These are phyloP conservation scores for Aphidoletes aphidimyza DNA, from an alignment of 2,888 invertebrate species.

Conservation along the genomic window DNA sequence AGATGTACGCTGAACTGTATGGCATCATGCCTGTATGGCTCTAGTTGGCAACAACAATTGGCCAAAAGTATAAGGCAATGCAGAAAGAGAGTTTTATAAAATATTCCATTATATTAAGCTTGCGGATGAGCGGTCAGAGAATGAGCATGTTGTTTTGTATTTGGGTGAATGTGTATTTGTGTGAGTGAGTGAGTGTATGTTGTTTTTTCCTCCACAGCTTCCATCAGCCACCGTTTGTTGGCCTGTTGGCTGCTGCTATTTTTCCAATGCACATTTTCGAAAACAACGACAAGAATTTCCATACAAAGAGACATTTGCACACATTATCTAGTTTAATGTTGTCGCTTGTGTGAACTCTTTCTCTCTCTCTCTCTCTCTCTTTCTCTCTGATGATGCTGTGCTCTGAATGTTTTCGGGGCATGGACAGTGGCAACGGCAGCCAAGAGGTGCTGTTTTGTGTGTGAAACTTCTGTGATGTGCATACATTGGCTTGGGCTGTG, in stretches of 20 bases:
- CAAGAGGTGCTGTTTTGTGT: no score
- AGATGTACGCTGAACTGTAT: no score
- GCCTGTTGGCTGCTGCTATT: neutral
- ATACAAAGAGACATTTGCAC: slow-evolving; percentile 48
- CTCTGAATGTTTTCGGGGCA: neutral
- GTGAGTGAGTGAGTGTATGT: neutral
- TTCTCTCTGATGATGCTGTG: no score
- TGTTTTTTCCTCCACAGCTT: neutral
- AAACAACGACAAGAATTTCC: slow-evolving; percentile 48
- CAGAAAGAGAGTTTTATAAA: slow-evolving; percentile 39
- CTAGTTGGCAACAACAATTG: no score
- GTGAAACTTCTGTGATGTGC: no score
- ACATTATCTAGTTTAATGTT: slow-evolving; percentile 53
- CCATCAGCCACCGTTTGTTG: no score
- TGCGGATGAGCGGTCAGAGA: slow-evolving; percentile 52
- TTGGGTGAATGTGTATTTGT: neutral
- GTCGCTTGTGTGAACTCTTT: neutral
- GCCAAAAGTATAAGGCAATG: no score
- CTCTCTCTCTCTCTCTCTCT: no score
- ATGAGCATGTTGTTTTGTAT: neutral
- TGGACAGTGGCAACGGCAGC: neutral
- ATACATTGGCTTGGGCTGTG: no score
- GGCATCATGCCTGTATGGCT: neutral
- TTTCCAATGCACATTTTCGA: slow-evolving; percentile 41
- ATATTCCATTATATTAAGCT: slow-evolving; percentile 51